Base-by-base conservation (phyloP, 1,140 invertebrate genomes). In the Drosophila lini region DNA sequence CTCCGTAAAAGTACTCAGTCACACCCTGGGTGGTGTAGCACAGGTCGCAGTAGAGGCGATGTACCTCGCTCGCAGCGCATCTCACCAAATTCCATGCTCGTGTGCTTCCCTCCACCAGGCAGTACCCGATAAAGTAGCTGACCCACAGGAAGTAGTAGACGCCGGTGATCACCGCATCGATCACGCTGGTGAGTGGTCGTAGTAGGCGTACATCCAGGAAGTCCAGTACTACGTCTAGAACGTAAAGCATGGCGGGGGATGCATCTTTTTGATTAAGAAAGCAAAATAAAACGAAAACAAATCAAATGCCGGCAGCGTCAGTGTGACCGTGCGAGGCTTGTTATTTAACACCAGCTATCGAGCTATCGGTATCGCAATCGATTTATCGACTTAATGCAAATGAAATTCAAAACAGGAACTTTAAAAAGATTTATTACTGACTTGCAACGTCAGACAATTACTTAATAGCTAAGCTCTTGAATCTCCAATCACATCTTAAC, bases 121-220 rank as follows among this genome's bases (percentile, higher is more conserved):
- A 77, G 34, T 69, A 88, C 1, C 83, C 83, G 9, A 88, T 41
- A 0, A 77, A 67, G 25, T 63, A 83, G 50, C 83, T 88, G 3
- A 3, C 36, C 41, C 56, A 82, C 8, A 86, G 22, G 34, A 86
- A 86, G 45, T 86, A 88, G 25, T 71, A 77, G 19, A 80, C 38
- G 3, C 19, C 50, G 5, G 63, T 28, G 10, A 62, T 11, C 8
- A 86, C 38, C 0, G 67, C 38, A 8, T 88, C 48, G 16, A 74
- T 74, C 6, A 36, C 38, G 11, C 11, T 8, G 7, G 57, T 32
- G 28, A 86, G 32, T 8, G 81, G 81, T 9, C 41, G 60, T 15
- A 84, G 50, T 16, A 84, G 64, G 9, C 50, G 10, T 2, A 9
- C 22, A 55, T 74, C 79, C n/a, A 85, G 52, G 9, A 58, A 28